Base-by-base conservation (phyloP, 2,113 vertebrate species). In the Poeciliopsis prolifica region DNA sequence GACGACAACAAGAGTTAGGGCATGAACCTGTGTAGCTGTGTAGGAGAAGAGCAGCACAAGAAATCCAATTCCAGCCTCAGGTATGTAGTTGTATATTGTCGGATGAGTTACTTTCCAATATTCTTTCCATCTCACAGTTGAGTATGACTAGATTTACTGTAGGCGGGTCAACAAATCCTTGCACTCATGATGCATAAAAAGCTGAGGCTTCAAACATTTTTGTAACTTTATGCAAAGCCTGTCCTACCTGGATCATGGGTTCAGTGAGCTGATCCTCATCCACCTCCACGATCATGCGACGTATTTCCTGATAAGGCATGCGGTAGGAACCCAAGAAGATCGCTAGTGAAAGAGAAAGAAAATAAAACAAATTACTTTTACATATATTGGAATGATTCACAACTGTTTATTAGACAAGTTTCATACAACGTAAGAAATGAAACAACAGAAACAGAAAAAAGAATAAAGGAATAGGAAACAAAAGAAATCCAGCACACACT, bases 241-340 rank as follows among this genome's bases (percentile, higher is more conserved):
- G 11, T 1, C 42, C 24, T 94, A 99, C 98, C 97, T 99, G 98
- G 90, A 99, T 95, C 97, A 99, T 96, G 65, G 97, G 95, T 83
- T 99, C 98, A 61, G 95, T 96, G 58, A 99, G 95, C 35, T 95
- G 96, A 63, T 96, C 94, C 93, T 98, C 98, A 83, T 99, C 97
- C 87, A 99, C 93, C 94, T 98, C 96, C 92, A 99, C 68, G 84
- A 99, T 94, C 94, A 97, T 97, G 65, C 76, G 94, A 87, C 94
- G 96, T 66, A 99, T 98, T 91, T 98, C 96, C 77, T 98, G 94
- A 77, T 99, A 99, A 86, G 98, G 96, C 85, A 99, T 94, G 62
- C 97, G 96, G 81, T 97, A 98, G 74, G 97, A 99, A 69, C 97
- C 97, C 88, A 99, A 92, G 81, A 98, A 99, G 88, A 99, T 99